These are phyloP conservation scores for Microtus montanus DNA, from an alignment of 2,113 vertebrate genomes.

Conservation along the genomic window DNA sequence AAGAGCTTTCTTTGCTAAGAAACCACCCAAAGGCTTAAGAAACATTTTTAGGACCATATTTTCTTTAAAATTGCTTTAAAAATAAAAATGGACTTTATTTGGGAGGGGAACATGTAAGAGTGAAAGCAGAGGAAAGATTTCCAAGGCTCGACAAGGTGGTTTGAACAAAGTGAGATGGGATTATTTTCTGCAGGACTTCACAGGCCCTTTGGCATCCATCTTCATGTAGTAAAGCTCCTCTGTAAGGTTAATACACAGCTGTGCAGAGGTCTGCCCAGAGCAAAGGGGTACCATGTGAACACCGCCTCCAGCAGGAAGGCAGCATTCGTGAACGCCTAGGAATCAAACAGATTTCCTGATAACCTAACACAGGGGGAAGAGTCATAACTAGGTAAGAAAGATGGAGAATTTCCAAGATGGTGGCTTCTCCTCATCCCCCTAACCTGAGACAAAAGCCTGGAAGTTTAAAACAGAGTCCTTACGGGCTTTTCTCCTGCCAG, in stretches of 20 bases:
- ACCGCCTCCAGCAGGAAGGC: not conserved
- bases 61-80: slow-evolving; percentile 23
- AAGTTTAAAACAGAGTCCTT: not conserved
- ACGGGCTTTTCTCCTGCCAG: not conserved
- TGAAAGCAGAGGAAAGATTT: not conserved
- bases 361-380: not conserved
- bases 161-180: not conserved
- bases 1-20: not conserved
- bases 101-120: not conserved
- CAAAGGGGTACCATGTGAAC: not conserved
- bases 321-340: not conserved
- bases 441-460: not conserved
- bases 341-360: not conserved
- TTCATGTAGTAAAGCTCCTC: fast-evolving
- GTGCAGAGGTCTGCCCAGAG: fast-evolving
- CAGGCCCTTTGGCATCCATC: not conserved
- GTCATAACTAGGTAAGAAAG: not conserved
- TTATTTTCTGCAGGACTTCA: slow-evolving; percentile 9
- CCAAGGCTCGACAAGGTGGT: not conserved
- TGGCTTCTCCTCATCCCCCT: not conserved
- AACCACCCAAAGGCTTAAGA: not conserved
- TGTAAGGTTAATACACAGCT: not conserved
- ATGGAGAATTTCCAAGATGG: not conserved
- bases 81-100: not conserved
- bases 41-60: not conserved